Conservation (phyloP, 2,113 vertebrate genomes). For the Dasyurus viverrinus region DNA sequence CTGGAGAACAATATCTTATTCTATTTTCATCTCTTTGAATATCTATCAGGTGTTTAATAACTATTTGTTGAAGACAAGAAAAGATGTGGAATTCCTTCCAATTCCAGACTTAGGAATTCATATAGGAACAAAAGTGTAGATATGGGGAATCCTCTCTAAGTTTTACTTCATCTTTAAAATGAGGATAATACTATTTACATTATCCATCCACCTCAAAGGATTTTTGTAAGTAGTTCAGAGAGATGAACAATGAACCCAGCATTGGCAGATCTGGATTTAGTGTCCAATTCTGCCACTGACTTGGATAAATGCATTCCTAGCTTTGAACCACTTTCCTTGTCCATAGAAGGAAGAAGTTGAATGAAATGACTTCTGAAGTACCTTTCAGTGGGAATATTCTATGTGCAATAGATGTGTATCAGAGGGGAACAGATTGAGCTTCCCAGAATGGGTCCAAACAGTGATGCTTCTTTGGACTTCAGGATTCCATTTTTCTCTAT, state of each 20-base stretch:
- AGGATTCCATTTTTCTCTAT: not conserved
- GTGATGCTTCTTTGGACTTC: not conserved
- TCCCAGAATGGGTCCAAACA: not conserved
- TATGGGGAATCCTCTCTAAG: not conserved
- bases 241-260: not conserved
- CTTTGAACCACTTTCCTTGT: not conserved
- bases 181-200: not conserved
- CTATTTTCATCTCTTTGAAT: too few relatives aligned
- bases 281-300: not conserved
- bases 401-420: not conserved
- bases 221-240: not conserved
- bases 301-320: not conserved
- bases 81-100: not conserved
- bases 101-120: not conserved
- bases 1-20: not conserved
- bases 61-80: not conserved
- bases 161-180: conserved; percentile 7
- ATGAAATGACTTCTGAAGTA: not conserved
- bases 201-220: not conserved
- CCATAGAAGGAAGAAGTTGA: not conserved
- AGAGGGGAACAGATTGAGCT: not conserved
- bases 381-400: not conserved
- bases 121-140: not conserved
- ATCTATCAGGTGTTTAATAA: too few relatives aligned
- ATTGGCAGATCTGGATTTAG: not conserved